Conservation (phyloP, 1,140 invertebrate species). For the Tachypleus tridentatus region DNA sequence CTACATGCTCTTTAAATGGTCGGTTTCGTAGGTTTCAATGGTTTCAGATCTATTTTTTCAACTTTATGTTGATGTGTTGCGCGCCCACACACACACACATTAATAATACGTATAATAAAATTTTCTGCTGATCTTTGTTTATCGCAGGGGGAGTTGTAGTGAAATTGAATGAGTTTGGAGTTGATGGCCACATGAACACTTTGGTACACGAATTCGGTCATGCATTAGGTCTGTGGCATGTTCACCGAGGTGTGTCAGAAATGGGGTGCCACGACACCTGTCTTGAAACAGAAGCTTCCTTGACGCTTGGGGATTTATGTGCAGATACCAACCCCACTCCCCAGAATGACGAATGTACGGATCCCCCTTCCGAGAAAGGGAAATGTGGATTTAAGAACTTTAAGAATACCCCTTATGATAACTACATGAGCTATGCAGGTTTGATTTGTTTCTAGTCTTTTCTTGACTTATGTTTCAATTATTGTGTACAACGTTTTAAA, state of each 20-base stretch:
- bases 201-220: constrained; percentile 5
- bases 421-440: constrained; percentile 2
- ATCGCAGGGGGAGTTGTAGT: background rate
- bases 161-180: background rate
- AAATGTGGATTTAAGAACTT: constrained; percentile 1
- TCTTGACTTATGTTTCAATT: background rate
- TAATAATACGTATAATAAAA: too few species aligned
- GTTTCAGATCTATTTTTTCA: too few species aligned
- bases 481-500: background rate
- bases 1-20: too few species aligned
- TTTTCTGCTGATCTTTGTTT: background rate
- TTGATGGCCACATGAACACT: background rate
- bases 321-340: constrained; percentile 2
- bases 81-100: too few species aligned
- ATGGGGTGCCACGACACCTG: background rate
- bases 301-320: background rate
- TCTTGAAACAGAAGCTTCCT: background rate
- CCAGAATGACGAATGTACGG: background rate
- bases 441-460: background rate
- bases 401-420: background rate
- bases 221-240: constrained; percentile 3
- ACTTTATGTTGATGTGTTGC: too few species aligned
- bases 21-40: too few species aligned
- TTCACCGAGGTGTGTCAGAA: constrained; percentile 1
- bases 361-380: background rate